A percentile compares a stretch with the other conserved stretches of the same genome.
Conservation (phyloP, 2,888 invertebrate species). For the Drosophila phalerata region DNA sequence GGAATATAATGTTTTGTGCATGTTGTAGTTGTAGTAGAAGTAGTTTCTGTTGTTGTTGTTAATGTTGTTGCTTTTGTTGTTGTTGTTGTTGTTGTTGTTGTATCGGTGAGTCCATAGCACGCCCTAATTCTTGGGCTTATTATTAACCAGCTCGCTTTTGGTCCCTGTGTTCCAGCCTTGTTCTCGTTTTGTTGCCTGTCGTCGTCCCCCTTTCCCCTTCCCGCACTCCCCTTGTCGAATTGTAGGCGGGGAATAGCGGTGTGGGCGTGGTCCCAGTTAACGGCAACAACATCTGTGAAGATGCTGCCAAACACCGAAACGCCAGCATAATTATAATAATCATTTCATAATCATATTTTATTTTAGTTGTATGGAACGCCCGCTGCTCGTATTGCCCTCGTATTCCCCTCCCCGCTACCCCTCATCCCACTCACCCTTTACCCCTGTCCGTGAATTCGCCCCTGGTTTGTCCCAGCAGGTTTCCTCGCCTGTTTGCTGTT, state of each 20-base stretch:
- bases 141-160: conserved; percentile 79
- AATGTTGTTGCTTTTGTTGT: conserved; percentile 3
- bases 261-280: conserved; percentile 73
- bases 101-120: conserved; percentile 63
- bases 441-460: conserved; percentile 16
- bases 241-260: conserved; percentile 5
- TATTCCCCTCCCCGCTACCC: conserved; percentile 26
- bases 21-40: neutral
- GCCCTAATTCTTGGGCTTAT: conserved; percentile 79
- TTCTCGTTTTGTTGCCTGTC: conserved; percentile 25
- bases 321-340: conserved; percentile 83
- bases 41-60: conserved; percentile 6
- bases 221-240: neutral
- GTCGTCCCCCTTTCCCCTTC: neutral
- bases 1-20: conserved; percentile 47
- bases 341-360: conserved; percentile 84
- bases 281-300: conserved; percentile 82
- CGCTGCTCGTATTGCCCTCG: conserved; percentile 58
- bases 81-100: conserved; percentile 35
- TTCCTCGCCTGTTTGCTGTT: conserved; percentile 42
- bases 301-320: conserved; percentile 67
- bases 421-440: neutral
- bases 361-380: conserved; percentile 68
- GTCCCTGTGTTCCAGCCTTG: conserved; percentile 28
- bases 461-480: conserved; percentile 54